Conservation (phyloP, 37 sponge, comb jelly and placozoan genomes). For the Chondrilla cf. caribensis region DNA sequence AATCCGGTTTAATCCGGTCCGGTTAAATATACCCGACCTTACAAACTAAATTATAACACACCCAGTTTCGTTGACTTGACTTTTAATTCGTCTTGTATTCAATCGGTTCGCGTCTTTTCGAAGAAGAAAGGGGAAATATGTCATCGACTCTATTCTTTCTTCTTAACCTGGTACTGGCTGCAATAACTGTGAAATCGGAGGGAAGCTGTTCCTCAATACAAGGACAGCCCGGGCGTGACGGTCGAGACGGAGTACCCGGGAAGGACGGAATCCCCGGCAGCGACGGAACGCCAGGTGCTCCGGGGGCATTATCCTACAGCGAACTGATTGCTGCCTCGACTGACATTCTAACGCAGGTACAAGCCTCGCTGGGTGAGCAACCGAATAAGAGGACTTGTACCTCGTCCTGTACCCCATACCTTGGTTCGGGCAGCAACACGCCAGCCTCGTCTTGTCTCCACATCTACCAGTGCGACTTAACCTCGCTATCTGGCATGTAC, state of each 20-base stretch:
- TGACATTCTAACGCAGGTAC: not conserved
- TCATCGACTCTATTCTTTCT: no score
- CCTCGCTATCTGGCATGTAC: not conserved
- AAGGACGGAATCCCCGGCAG: constrained; percentile 13
- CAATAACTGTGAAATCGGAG: no score
- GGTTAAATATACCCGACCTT: no score
- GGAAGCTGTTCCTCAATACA: no score
- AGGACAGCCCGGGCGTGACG: not conserved
- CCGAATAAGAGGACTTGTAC: no score
- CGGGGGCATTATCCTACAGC: not conserved
- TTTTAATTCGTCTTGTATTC: no score
- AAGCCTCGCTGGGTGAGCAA: not conserved
- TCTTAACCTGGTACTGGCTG: no score
- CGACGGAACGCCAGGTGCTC: not conserved
- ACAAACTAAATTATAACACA: no score
- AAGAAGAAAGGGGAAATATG: no score
- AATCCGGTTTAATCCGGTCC: no score
- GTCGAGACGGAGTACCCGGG: not conserved
- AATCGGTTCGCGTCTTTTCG: no score
- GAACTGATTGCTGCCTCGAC: not conserved
- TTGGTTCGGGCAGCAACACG: not conserved
- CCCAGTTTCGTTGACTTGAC: no score
- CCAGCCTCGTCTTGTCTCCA: not conserved
- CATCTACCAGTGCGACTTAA: not conserved
- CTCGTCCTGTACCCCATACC: not conserved